Base-by-base conservation (phyloP, 2,888 invertebrate genomes). In the Sphaerophoria rueppellii region DNA sequence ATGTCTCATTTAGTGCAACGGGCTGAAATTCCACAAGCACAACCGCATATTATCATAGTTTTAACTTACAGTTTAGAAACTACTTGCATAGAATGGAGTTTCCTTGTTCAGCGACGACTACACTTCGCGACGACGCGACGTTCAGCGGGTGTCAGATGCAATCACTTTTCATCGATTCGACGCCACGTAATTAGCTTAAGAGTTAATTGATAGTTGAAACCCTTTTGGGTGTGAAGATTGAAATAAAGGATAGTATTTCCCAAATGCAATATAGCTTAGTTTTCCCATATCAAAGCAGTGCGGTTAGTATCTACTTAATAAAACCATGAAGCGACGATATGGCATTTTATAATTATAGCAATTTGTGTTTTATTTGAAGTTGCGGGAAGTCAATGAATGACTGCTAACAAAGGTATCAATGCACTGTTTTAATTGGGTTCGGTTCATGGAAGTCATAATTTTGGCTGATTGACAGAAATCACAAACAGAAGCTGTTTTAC, bases 121-220 rank as follows among this genome's bases (percentile, higher is more conserved):
- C 24, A 2, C 24, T 24, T 24, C 24, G 24, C 24, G 24, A 24
- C 24, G 24, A 24, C 24, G 24, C 24, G 24, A 24, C 24, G 2
- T 24, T 24, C 24, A n/a, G 82, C 65, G 46, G 77, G 72, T 82
- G 82, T 77, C 67, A 69, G 43, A 52, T 63, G 50, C 60, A 61
- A 77, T 67, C 67, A 57, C 55, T 57, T 73, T 69, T 77, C 67
- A 61, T 77, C 72, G 61, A 1, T 24, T 24, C 24, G 24, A 24
- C 24, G 24, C 24, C 24, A 58, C 67, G 60, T 61, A 58, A 76
- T 76, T 48, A 69, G 58, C 69, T 34, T 37, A 46, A 76, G 14
- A 12, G 6, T 14, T 2, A 40, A 7, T 6, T 43, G 73, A 11
- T 61, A 77, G n/a, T 65, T 65, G 75, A 75, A 75, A 75, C 75